These are phyloP conservation scores for Caloenas nicobarica DNA, from an alignment of 2,113 vertebrate species.

Conservation along the genomic window DNA sequence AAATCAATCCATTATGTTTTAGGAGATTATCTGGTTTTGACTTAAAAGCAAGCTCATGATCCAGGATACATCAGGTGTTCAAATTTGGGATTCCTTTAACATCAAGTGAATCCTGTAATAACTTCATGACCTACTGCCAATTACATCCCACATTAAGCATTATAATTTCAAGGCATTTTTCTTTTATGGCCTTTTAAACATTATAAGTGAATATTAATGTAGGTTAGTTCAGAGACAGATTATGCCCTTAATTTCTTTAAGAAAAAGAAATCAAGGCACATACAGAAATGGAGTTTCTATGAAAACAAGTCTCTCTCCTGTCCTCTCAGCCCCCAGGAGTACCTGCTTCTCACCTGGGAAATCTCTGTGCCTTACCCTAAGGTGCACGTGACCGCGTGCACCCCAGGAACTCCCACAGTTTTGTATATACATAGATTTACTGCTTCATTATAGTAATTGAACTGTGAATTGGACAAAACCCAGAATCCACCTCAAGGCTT, in stretches of 20 bases:
- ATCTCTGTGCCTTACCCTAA: neutral
- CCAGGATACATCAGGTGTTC: neutral
- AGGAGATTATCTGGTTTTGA: slow-evolving; percentile 14
- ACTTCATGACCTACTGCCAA: slow-evolving; percentile 31
- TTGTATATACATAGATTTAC: neutral
- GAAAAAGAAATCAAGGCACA: neutral
- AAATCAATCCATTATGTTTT: neutral
- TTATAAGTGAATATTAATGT: neutral
- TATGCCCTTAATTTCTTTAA: neutral
- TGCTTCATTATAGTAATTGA: neutral
- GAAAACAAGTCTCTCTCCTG: neutral
- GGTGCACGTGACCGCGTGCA: neutral
- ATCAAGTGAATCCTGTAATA: neutral
- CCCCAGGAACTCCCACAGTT: neutral
- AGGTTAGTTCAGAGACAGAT: neutral
- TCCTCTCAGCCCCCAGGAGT: neutral
- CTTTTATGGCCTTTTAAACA: slow-evolving; percentile 9
- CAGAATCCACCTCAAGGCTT: neutral
- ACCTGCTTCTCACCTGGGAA: neutral
- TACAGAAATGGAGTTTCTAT: neutral
- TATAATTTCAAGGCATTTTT: slow-evolving; percentile 23
- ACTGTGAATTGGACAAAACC: neutral
- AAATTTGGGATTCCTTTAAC: slow-evolving; percentile 5
- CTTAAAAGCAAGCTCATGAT: slow-evolving; percentile 41
- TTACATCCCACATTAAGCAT: slow-evolving; percentile 20